Evolutionary conservation across 2,113 vertebrate species (phyloP), one percentile per base, ranked within the genome.

Genomic region (Myanophis thanlyinensis): DNA sequence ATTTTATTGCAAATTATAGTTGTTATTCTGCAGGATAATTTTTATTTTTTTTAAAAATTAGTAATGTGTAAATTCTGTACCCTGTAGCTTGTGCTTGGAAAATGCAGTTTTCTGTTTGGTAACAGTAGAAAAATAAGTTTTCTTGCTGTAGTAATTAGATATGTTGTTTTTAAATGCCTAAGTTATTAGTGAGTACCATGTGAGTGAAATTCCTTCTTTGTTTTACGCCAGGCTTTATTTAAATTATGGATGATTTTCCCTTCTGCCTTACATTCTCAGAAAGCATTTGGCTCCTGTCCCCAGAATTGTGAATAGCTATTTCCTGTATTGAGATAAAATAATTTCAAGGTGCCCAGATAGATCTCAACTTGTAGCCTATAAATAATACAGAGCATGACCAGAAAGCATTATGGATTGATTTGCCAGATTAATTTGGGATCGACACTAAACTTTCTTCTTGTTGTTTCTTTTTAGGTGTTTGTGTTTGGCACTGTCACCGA

Each of bases 401-500:
- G 30, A 47, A 25, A 51, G 8, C 2, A 15, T 47, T 49, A 40
- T 53, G 44, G 52, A 25, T 53, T 25, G 49, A 25, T 88, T 48
- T 85, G 51, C 49, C 27, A 87, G 46, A 13, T n/a, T 51, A n/a
- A 47, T 49, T 89, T 56, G 5, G 3, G 27, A 11, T 40, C 3
- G 11, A 48, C 13, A 5, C 84, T 27, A 18, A 20, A 86, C 7
- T 46, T 47, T 46, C 89, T 67, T 86, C 48, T 93, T 62, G 0
- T 80, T 18, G 18, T 93, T 89, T 13, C 93, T 89, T 94, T 51
- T 0, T 95, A 99, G 98, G 98, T 98, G 94, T 98, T 99, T 95
- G 92, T 98, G 89, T 99, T 99, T 54, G 99, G 99, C 90, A 98
- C 99, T 0, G 92, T 99, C 92, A 99, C 98, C 0, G 99, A 99